Evolutionary conservation across 2,113 vertebrate genomes (phyloP), one percentile per base, ranked within the genome.

Genomic region (Phoenicopterus ruber): DNA sequence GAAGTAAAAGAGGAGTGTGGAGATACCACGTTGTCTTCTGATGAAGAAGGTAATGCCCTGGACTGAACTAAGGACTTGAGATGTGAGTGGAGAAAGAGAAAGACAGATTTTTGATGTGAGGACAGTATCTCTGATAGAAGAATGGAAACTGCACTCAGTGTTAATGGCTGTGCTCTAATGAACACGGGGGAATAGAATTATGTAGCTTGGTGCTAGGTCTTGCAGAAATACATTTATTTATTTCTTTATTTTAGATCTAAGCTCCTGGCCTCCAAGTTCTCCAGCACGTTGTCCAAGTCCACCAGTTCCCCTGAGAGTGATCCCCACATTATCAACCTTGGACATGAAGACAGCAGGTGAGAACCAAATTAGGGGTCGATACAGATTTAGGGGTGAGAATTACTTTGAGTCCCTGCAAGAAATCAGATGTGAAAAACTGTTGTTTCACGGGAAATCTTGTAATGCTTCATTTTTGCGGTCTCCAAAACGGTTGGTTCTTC

Each of bases 281-380:
- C 99, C 83, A 96, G 98, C 70, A 84, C 98, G 82, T 97, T 99
- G 97, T 97, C 93, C 99, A 17, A 98, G 98, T 67, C 97, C 98
- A 47, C 98, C 98, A 4, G 95, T 99, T 86, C 98, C 99, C n/a
- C 98, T 99, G 87, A 98, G 98, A 97, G 98, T 99, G 87, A 97
- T 99, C 72, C 99, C 99, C 65, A 99, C 99, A 0, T 98, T 99
- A 82, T 99, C 98, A 71, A 99, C 99, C 38, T 98, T 98, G 88
- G 99, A 99, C 97, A 99, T 99, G 99, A 99, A 99, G 97, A 99
- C 98, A 19, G 98, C 99, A 92, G 99, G 99, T 99, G 78, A 98
- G 98, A 69, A 49, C 62, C 26, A n/a, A 38, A 22, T 17, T 16
- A 29, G 32, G 24, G 28, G 4, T 63, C 4, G 1, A 1, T 24